Base-by-base conservation (phyloP, 2,797 vertebrate species). In the Gallinago nigripennis region DNA sequence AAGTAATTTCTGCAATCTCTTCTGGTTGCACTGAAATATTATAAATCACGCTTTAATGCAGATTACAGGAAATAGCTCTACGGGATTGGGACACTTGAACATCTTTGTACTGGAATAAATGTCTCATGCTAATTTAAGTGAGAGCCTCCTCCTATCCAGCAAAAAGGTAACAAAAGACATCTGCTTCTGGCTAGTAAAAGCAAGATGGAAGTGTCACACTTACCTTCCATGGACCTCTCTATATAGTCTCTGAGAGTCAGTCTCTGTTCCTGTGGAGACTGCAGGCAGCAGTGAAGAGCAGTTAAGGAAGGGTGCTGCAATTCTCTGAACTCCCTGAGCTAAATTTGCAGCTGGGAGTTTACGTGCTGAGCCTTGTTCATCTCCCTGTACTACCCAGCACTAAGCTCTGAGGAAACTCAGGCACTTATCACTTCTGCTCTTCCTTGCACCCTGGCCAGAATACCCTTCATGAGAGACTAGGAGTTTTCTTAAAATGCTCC, bases 341-440 rank as follows among this genome's bases (percentile, higher is more conserved):
- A 5, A 24, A 19, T 61, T 61, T 33, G 33, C 33, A 33, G 33
- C 33, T 33, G 33, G 33, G 33, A 33, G 33, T 33, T 33, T 33
- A 33, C 33, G 8, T 33, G 33, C 33, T 33, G 33, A 33, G 20
- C 33, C 8, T 31, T 33, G 20, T 41, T 50, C 6, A 24, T 63
- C 43, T 73, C 21, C 11, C 41, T 37, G 0, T 30, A 1, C 28
- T 28, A 19, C 9, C 7, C 24, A 13, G 8, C 51, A n/a, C 16
- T 31, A 37, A 25, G 7, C 57, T 43, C 48, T 54, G 48, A 65
- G 39, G 31, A 86, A 73, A 17, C 37, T 8, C 10, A 35, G 51
- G 14, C 14, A 7, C 6, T 31, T n/a, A 3, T 24, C 15, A 14
- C 9, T 56, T 48, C 48, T 31, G 16, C 37, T 83, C 2, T 64